Evolutionary conservation across 2,113 vertebrate species (phyloP).

Genomic region (Indri indri): DNA sequence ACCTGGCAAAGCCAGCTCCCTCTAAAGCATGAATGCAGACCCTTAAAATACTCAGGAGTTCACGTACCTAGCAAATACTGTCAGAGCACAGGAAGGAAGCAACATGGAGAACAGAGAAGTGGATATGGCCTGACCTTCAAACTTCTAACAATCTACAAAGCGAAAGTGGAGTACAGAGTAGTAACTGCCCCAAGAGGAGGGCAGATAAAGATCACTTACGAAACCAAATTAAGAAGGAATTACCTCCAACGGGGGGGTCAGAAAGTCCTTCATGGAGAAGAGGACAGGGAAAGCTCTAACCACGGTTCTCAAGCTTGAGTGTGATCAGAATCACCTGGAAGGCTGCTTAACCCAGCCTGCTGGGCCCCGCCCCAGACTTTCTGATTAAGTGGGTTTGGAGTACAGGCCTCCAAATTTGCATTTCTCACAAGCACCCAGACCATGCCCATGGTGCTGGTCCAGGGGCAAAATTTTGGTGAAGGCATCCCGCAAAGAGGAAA

Average conservation of each 20-base stretch:
- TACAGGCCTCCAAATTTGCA: not conserved
- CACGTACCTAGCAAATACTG: not conserved
- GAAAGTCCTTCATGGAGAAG: not conserved
- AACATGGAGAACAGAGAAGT: not conserved
- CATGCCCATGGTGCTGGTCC: too few species aligned
- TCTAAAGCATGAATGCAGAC: not conserved
- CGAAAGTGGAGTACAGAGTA: not conserved
- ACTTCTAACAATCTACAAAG: not conserved
- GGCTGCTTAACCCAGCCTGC: too few species aligned
- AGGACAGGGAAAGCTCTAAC: too few species aligned
- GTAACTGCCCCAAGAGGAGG: not conserved
- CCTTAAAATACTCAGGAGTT: not conserved
- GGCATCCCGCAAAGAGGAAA: not conserved
- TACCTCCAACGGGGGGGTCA: not conserved
- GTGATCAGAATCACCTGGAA: not conserved
- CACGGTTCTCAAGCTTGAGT: not conserved
- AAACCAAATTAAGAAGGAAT: not conserved
- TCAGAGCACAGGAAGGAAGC: not conserved
- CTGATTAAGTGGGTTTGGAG: not conserved
- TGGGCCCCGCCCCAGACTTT: not conserved
- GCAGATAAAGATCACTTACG: not conserved
- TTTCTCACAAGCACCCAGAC: not conserved
- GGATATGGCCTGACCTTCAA: not conserved
- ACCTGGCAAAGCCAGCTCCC: not conserved
- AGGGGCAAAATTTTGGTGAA: not conserved